Percentiles rank a stretch among this genome's conserved stretches.
These are phyloP conservation scores for Nyctalus aviator DNA, from an alignment of 2,797 vertebrate genomes.

Conservation along the genomic window DNA sequence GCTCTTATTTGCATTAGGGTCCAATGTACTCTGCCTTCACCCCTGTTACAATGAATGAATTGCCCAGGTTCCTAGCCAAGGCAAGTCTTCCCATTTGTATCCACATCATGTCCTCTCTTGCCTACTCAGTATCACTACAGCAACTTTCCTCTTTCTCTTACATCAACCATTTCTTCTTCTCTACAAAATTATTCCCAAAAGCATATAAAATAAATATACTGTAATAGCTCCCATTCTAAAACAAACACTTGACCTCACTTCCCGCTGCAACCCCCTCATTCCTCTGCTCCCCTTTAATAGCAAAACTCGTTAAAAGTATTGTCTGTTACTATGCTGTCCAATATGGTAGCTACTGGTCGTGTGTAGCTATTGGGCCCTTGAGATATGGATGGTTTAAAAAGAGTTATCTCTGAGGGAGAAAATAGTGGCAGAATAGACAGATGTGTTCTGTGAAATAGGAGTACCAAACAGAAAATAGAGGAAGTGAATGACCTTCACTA, in stretches of 20 bases:
- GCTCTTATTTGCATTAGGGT: neutral
- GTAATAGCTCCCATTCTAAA: conserved; percentile 43
- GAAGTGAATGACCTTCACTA: too few relatives aligned
- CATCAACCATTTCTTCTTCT: neutral
- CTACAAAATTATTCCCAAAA: conserved; percentile 21
- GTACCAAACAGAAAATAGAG: too few relatives aligned
- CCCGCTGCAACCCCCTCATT: neutral
- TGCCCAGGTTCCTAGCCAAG: neutral
- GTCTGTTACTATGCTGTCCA: neutral
- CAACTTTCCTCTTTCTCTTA: neutral
- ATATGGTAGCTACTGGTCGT: neutral
- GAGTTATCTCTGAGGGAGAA: neutral
- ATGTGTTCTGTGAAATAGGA: too few relatives aligned
- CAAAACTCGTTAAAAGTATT: conserved; percentile 33
- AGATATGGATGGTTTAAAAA: conserved; percentile 20
- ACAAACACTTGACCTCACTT: neutral
- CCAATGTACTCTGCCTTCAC: neutral
- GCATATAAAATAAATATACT: neutral
- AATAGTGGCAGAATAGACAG: too few relatives aligned
- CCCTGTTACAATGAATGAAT: neutral
- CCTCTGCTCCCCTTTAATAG: neutral
- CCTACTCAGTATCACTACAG: neutral
- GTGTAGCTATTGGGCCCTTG: neutral
- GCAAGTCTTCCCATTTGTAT: neutral
- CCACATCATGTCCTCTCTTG: neutral